phyloP scores from a whole-genome alignment of 1,140 invertebrate genomes.

The Trissolcus basalis region DNA sequence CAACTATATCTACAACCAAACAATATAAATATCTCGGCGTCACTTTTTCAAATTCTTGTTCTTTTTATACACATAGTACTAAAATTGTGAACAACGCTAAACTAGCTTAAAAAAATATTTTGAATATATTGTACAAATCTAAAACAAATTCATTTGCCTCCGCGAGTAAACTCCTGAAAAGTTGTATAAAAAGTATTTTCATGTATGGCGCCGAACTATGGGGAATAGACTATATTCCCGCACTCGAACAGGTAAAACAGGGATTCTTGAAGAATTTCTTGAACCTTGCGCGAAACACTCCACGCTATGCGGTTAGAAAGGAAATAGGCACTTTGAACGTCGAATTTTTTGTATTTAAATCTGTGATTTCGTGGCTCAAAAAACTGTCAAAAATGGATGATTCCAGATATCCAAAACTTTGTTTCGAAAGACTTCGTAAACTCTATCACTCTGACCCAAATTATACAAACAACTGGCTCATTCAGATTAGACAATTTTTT shows the following conservation, averaged over 20 bases:
- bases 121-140: conserved; percentile 1
- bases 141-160: conserved; percentile 1
- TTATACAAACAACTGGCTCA: too few species aligned
- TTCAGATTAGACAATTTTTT: too few species aligned
- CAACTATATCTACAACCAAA: not conserved
- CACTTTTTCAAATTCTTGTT: conserved; percentile 1
- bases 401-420: too few species aligned
- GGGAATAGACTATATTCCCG: not conserved
- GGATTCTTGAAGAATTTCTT: conserved; percentile 13
- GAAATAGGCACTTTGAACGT: too few species aligned
- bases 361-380: too few species aligned
- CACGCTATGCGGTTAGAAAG: too few species aligned
- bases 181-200: conserved; percentile 7
- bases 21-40: conserved; percentile 11
- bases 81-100: not conserved
- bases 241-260: conserved; percentile 5
- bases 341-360: too few species aligned
- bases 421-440: too few species aligned
- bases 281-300: too few species aligned
- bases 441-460: too few species aligned
- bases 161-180: not conserved
- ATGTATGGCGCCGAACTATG: conserved; percentile 6
- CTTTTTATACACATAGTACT: conserved; percentile 3
- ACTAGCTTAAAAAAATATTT: conserved; percentile 1
- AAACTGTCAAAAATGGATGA: too few species aligned